These are phyloP conservation scores for Hypothenemus hampei DNA, from an alignment of 1,140 invertebrate species.

Conservation along the genomic window DNA sequence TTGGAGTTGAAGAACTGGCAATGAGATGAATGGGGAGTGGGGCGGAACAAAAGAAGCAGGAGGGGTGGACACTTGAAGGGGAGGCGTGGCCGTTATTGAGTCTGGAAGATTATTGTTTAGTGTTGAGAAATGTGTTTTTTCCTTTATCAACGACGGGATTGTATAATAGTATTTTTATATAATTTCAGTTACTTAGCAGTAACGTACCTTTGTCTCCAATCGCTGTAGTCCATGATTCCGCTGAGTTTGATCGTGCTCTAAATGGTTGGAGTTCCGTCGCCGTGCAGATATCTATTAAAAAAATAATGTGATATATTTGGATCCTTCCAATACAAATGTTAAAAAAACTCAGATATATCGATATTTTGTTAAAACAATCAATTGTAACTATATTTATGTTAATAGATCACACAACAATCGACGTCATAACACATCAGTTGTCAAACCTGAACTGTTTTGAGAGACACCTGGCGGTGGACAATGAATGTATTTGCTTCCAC, in stretches of 20 bases:
- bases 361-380: no score
- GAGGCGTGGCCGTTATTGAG: constrained; percentile 22
- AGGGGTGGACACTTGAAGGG: constrained; percentile 12
- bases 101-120: constrained; percentile 11
- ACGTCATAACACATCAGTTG: not conserved
- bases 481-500: constrained; percentile 70
- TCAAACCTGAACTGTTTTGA: constrained; percentile 45
- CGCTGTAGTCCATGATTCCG: constrained; percentile 51
- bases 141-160: not conserved
- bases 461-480: constrained; percentile 59
- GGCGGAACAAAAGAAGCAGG: constrained; percentile 4
- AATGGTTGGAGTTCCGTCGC: constrained; percentile 14
- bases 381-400: no score
- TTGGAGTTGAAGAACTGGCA: constrained; percentile 38
- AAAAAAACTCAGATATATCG: no score
- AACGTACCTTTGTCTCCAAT: constrained; percentile 24
- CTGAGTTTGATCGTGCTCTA: constrained; percentile 51
- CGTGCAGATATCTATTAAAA: constrained; percentile 23
- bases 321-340: no score
- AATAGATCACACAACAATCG: no score
- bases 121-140: not conserved
- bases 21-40: constrained; percentile 38
- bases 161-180: not conserved
- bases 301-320: not conserved
- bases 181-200: not conserved